Base-by-base conservation (phyloP, 2,888 invertebrate genomes). In the Macrostomum cliftonense region DNA sequence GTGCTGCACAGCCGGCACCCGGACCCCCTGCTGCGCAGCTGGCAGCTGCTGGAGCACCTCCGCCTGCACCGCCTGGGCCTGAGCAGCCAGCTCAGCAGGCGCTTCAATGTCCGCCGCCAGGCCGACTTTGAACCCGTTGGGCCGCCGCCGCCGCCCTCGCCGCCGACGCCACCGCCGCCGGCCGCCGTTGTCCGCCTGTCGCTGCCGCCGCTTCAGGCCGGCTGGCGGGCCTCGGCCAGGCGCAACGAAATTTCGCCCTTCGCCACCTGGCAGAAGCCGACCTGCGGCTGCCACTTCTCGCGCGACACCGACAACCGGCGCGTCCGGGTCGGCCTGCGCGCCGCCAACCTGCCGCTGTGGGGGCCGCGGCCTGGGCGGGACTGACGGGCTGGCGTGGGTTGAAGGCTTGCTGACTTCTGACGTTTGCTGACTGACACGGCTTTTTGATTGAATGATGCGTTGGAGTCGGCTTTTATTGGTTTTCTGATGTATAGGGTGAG, bases 251-350 rank as follows among this genome's bases (percentile, higher is more conserved):
- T 28, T 4, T 28, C 28, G 28, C 28, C 28, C 5, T 28, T 28
- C 9, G 28, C 9, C 28, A 28, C 28, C 28, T 28, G 28, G 28
- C 28, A 58, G 39, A 64, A 66, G 50, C 60, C 64, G n/a, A 66
- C 65, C 0, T 66, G 66, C 52, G 66, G 66, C 21, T 63, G 56
- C 51, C 64, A 62, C 59, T 66, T 66, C 58, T 60, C 58, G 43
- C 55, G 62, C 5, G 52, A 53, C 11, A 66, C 66, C 1, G 63
- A 63, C 54, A 63, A 66, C 56, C 59, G 59, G 53, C 64, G 63
- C 56, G 55, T 55, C 53, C 63, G 63, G 39, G 57, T 64, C 46
- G 65, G 66, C 38, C 63, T 66, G 40, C 63, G 64, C 17, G 60
- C 66, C 36, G 62, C 61, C 37, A 59, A 66, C 49, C 55, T 64